Base-by-base conservation (phyloP, 2,888 invertebrate genomes). In the Ischnura elegans region DNA sequence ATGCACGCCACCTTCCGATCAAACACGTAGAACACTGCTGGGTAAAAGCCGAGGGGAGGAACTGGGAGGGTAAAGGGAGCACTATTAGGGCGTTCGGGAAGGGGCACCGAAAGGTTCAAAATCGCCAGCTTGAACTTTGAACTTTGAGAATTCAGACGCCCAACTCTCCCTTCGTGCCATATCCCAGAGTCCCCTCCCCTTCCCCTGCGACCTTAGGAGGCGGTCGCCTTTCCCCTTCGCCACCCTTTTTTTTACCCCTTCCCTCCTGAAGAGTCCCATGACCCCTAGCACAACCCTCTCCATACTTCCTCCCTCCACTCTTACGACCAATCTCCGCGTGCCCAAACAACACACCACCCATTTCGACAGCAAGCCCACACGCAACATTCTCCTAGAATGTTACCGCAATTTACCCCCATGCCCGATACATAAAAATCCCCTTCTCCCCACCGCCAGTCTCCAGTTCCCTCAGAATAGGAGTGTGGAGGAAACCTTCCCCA, bases 41-140 rank as follows among this genome's bases (percentile, higher is more conserved):
- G 13, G 51, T 42, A 8, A 42, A 43, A 10, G 45, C 19, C 0
- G 85, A 10, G 25, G 85, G 85, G 43, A 21, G 43, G 43, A 25
- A 85, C n/a, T 51, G 16, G 13, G 51, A 19, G 51, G 19, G 51
- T 19, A 16, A 36, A 36, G 43, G 42, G 85, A 42, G 85, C 25
- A 43, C 6, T 43, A 43, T 8, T 43, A 43, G 85, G 51, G 16
- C 16, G 16, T 43, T 16, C 16, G n/a, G 61, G n/a, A 61, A n/a
- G 61, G 61, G 21, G 21, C 19, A 16, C 6, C 3, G 19, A 43
- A 85, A 43, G 85, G 45, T 42, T 85, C 43, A 61, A 85, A 85
- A 85, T 85, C 43, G 43, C 42, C 85, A 21, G 85, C 85, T 85
- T 85, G 85, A 85, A 85, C 85, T 85, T 85, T 85, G 85, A 85